Percentiles rank a stretch among this genome's conserved stretches.
phyloP scores from a whole-genome alignment of 2,888 invertebrate species.

The Agonopterix arenella region DNA sequence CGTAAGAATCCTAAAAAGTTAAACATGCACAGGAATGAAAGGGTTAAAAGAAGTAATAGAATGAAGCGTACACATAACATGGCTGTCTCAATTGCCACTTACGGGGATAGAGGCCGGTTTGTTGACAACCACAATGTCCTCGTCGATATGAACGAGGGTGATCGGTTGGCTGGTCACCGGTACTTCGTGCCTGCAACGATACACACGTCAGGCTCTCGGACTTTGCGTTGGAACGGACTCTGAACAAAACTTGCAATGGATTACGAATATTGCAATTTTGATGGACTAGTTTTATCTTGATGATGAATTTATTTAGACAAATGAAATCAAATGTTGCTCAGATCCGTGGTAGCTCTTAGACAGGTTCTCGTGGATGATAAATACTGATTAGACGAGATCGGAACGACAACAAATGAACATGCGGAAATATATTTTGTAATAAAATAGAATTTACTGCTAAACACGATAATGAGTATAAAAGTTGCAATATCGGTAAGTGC shows the following conservation, averaged over 20 bases:
- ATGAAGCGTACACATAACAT: constrained; percentile 86
- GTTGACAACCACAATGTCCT: constrained; percentile 99
- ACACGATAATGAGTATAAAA: not conserved
- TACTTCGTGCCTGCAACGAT: constrained; percentile 96
- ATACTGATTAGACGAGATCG: constrained; percentile 48
- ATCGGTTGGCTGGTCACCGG: constrained; percentile 98
- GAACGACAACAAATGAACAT: constrained; percentile 65
- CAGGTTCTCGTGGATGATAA: constrained; percentile 43
- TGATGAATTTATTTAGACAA: not conserved
- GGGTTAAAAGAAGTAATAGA: constrained; percentile 30
- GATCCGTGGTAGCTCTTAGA: constrained; percentile 31
- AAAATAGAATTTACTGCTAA: too few relatives aligned
- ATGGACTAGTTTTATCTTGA: not conserved
- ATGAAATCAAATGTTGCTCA: constrained; percentile 29
- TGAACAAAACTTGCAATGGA: constrained; percentile 29
- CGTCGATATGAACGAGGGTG: constrained; percentile 98
- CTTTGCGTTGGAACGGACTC: constrained; percentile 26
- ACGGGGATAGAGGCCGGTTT: constrained; percentile 99
- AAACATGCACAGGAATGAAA: constrained; percentile 28
- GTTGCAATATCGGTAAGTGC: constrained; percentile 24
- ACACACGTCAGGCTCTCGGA: constrained; percentile 63
- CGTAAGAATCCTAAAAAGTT: not conserved
- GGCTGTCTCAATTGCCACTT: constrained; percentile 93
- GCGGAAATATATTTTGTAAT: constrained; percentile 16
- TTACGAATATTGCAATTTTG: not conserved